Conservation (phyloP, 2,888 invertebrate species). For the Limenitis arthemis region DNA sequence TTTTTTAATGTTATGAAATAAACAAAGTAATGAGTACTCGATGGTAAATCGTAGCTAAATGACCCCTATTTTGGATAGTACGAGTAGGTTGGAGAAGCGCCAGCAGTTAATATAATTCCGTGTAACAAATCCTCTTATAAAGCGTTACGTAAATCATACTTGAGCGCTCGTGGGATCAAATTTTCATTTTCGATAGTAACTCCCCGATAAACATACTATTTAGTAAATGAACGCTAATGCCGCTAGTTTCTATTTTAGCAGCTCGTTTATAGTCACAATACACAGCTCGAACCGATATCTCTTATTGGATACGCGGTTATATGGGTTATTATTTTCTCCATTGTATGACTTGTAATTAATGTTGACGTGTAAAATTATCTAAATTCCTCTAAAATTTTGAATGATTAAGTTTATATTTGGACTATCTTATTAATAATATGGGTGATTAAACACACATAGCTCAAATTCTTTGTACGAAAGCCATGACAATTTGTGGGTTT, state of each 20-base stretch:
- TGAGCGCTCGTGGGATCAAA: conserved; percentile 23
- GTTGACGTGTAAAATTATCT: neutral
- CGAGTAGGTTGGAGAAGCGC: conserved; percentile 14
- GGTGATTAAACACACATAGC: no score
- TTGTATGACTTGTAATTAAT: neutral
- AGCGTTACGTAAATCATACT: conserved; percentile 23
- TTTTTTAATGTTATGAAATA: neutral
- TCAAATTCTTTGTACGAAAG: no score
- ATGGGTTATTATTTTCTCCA: neutral
- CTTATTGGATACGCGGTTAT: conserved; percentile 12
- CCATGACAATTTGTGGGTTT: no score
- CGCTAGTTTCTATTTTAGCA: conserved; percentile 20
- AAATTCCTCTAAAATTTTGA: neutral
- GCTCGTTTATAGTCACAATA: conserved; percentile 21
- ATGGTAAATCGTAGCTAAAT: conserved; percentile 5
- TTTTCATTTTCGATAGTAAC: conserved; percentile 21
- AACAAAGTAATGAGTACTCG: neutral
- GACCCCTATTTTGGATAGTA: conserved; percentile 10
- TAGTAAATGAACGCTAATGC: conserved; percentile 21
- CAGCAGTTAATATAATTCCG: conserved; percentile 22
- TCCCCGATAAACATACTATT: conserved; percentile 22
- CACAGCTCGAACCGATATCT: conserved; percentile 15
- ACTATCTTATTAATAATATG: no score
- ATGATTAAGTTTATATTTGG: neutral
- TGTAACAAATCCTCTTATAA: conserved; percentile 23